These are phyloP conservation scores for Leptosomus discolor DNA, from an alignment of 2,113 vertebrate species.

Conservation along the genomic window DNA sequence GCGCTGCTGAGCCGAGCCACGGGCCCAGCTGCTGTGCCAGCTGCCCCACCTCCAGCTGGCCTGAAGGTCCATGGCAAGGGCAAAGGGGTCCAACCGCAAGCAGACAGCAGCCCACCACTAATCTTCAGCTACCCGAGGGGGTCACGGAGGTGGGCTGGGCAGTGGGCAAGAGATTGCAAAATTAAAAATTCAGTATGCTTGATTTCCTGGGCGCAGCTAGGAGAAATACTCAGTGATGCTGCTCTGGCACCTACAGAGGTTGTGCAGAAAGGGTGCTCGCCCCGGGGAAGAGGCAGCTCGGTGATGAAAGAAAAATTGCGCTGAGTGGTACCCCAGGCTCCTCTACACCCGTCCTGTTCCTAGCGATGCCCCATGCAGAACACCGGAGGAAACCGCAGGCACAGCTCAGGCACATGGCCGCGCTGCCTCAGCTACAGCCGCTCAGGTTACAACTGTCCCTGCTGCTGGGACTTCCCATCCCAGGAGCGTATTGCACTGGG, in stretches of 20 bases:
- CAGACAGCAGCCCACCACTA: neutral
- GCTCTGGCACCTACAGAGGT: neutral
- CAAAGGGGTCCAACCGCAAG: neutral
- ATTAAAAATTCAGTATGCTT: neutral
- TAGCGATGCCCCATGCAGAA: rapidly evolving
- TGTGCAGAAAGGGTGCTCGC: neutral
- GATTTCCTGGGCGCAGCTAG: neutral
- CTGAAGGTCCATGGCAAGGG: neutral
- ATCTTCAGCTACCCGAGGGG: neutral
- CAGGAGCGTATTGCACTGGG: rapidly evolving
- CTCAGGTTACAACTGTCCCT: rapidly evolving
- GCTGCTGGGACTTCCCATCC: no score
- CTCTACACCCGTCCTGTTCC: rapidly evolving
- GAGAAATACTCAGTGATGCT: neutral
- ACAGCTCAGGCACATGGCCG: neutral
- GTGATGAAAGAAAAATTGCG: rapidly evolving
- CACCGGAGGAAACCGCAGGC: rapidly evolving
- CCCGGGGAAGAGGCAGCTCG: neutral
- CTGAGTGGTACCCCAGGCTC: neutral
- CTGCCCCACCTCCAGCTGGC: neutral
- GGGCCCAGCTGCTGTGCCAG: neutral
- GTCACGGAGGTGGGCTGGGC: neutral
- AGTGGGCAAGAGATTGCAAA: neutral
- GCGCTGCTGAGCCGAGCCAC: rapidly evolving
- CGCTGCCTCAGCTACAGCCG: neutral